Evolutionary conservation across 2,113 vertebrate species (phyloP).

Genomic region (Callochromis pleurospilus): DNA sequence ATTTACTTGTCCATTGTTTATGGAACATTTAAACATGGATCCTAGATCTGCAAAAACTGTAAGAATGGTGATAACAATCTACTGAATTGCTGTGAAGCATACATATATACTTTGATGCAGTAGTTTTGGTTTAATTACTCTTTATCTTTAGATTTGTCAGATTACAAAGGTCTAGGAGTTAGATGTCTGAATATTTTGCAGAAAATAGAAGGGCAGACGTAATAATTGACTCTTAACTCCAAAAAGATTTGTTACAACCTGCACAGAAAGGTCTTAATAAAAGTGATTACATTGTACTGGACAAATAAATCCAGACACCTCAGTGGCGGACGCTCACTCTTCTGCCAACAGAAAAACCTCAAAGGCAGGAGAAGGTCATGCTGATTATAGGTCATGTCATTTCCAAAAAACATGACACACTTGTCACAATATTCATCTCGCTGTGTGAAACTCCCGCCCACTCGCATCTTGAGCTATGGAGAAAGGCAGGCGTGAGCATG

Average conservation of each 20-base stretch:
- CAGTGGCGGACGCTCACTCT: neutral
- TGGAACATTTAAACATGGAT: neutral
- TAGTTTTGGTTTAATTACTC: neutral
- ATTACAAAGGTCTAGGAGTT: neutral
- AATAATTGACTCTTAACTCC: neutral
- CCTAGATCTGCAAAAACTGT: neutral
- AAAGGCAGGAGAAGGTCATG: neutral
- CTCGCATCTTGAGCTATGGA: neutral
- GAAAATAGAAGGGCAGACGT: neutral
- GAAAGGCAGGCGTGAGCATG: neutral
- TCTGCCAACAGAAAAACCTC: neutral
- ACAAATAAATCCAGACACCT: neutral
- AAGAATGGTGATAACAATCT: neutral
- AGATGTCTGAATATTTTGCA: neutral
- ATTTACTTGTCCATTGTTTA: neutral
- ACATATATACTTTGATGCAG: neutral
- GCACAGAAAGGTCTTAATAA: neutral
- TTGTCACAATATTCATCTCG: constrained; percentile 28
- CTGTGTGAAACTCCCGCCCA: neutral
- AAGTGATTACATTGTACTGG: neutral
- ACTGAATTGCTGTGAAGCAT: neutral
- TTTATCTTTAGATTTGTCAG: neutral
- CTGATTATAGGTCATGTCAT: constrained; percentile 10
- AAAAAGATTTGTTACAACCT: neutral
- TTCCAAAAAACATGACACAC: constrained; percentile 14